Evolutionary conservation across 1,140 invertebrate species (phyloP).

Genomic region (Steinernema feltiae): DNA sequence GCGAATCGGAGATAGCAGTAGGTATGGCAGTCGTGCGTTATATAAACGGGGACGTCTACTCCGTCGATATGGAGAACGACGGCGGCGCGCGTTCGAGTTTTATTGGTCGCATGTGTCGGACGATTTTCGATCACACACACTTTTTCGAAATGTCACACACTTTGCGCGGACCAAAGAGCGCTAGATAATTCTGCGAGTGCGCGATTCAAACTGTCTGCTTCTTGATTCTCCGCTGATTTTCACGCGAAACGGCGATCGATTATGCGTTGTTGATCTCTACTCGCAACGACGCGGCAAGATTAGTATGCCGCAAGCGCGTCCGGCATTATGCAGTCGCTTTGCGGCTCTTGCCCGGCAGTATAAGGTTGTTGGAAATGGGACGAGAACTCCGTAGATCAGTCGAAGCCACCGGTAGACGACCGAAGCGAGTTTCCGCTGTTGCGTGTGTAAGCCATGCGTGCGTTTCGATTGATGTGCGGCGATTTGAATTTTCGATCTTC

Average conservation of each 20-base stretch:
- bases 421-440: too few species aligned
- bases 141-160: neutral
- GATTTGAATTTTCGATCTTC: neutral
- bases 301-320: neutral
- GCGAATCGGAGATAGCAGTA: neutral
- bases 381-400: too few species aligned
- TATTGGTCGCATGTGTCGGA: neutral
- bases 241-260: neutral
- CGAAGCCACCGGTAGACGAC: too few species aligned
- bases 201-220: neutral
- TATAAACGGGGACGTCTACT: neutral
- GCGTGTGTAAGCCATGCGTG: too few species aligned
- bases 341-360: too few species aligned
- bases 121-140: conserved; percentile 13
- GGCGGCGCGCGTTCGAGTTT: conserved; percentile 12
- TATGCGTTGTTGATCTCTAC: conserved; percentile 7
- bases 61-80: neutral
- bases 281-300: too few species aligned
- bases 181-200: neutral
- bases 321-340: conserved; percentile 10
- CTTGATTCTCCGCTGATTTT: neutral
- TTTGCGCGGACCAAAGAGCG: conserved; percentile 10
- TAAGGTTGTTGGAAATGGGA: neutral
- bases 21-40: neutral
- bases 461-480: neutral